phyloP scores from a whole-genome alignment of 2,888 invertebrate genomes.

The Drosophila anceps region DNA sequence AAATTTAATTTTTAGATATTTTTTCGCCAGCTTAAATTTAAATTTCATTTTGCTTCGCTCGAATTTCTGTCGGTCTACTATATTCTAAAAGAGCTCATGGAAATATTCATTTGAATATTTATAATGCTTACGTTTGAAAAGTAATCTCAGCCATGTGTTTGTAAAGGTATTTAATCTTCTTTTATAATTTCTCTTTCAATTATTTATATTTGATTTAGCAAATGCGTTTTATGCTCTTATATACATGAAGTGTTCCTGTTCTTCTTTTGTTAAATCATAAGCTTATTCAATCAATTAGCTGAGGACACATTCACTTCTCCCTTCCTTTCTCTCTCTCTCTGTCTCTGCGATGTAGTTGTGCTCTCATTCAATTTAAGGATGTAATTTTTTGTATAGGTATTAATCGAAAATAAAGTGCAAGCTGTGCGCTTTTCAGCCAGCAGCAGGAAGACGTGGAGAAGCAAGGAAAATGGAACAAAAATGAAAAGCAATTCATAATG shows the following conservation, averaged over 20 bases:
- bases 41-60: too few species aligned
- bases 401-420: conserved; percentile 24
- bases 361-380: not conserved
- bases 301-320: not conserved
- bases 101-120: not conserved
- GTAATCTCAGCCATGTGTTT: not conserved
- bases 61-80: not conserved
- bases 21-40: too few species aligned
- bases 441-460: not conserved
- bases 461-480: conserved; percentile 1
- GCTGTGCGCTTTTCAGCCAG: conserved; percentile 1
- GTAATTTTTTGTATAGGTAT: conserved; percentile 3
- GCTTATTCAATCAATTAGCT: not conserved
- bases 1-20: too few species aligned
- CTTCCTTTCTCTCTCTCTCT: not conserved
- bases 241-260: too few species aligned
- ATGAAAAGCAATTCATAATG: conserved; percentile 34
- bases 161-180: not conserved
- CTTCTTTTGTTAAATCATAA: not conserved
- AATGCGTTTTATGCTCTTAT: not conserved
- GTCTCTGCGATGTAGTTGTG: not conserved
- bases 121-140: not conserved
- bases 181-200: not conserved
- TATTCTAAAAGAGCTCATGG: not conserved
- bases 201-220: conserved; percentile 4